phyloP scores from a whole-genome alignment of 1,140 invertebrate species.

The Aphaenogaster rudis region DNA sequence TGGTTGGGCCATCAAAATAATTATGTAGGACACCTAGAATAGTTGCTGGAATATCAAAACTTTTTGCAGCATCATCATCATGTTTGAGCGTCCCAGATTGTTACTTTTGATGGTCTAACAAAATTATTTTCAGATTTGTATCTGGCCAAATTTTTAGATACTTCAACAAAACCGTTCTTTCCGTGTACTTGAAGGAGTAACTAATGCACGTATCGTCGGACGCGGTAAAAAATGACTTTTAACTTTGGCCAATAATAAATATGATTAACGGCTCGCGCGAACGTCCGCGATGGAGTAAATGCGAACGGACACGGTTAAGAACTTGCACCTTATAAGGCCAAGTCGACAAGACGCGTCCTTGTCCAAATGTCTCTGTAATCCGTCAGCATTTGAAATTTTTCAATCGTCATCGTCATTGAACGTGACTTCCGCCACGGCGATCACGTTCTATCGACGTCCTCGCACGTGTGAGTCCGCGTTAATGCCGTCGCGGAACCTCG shows the following conservation, averaged over 20 bases:
- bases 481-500: constrained; percentile 36
- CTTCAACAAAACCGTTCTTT: too few species aligned
- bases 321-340: constrained; percentile 13
- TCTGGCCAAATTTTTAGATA: too few species aligned
- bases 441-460: constrained; percentile 65
- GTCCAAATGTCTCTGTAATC: constrained; percentile 41
- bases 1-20: too few species aligned
- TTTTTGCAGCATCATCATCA: too few species aligned
- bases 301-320: background rate
- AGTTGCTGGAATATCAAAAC: too few species aligned
- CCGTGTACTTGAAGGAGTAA: background rate
- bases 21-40: too few species aligned
- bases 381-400: constrained; percentile 59
- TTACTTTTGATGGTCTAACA: too few species aligned
- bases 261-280: background rate
- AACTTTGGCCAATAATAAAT: background rate
- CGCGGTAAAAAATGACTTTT: background rate
- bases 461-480: constrained; percentile 41
- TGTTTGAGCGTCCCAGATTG: too few species aligned
- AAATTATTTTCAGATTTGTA: too few species aligned
- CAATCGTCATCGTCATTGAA: constrained; percentile 67
- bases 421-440: constrained; percentile 64
- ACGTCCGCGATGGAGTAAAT: background rate
- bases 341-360: constrained; percentile 32
- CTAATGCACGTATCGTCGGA: background rate